phyloP scores from a whole-genome alignment of 2,113 vertebrate species.

The Nycticebus coucang region DNA sequence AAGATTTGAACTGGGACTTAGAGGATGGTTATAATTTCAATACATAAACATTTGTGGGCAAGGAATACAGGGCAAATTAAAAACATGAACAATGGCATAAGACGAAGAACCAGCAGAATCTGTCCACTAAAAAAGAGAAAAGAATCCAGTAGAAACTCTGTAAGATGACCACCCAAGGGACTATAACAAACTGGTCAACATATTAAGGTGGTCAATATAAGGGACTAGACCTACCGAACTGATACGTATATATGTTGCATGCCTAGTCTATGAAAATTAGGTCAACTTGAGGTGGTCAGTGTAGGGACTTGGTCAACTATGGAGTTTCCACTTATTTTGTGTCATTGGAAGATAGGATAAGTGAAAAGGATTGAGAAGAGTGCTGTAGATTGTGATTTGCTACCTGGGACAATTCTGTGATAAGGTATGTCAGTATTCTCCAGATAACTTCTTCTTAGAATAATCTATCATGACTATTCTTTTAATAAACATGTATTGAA shows the following conservation, averaged over 20 bases:
- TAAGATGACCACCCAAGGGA: no score
- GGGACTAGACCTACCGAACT: no score
- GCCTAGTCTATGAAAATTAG: no score
- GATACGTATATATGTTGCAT: no score
- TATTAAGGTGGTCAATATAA: no score
- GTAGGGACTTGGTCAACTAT: no score
- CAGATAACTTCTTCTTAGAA: neutral
- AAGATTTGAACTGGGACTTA: conserved; percentile 65
- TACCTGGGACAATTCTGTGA: neutral
- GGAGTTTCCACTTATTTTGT: neutral
- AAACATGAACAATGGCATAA: conserved; percentile 55
- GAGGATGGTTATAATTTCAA: conserved; percentile 65
- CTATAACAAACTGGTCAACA: no score
- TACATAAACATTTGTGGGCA: conserved; percentile 51
- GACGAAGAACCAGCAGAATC: conserved; percentile 25
- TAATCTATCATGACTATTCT: neutral
- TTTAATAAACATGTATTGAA: neutral
- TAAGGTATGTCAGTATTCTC: neutral
- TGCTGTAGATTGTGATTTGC: neutral
- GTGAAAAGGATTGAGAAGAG: neutral
- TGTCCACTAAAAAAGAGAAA: conserved; percentile 46
- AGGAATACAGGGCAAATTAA: conserved; percentile 22
- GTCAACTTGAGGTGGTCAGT: no score
- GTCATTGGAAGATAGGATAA: neutral
- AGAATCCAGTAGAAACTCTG: neutral